These are phyloP conservation scores for Bombycilla garrulus DNA, from an alignment of 2,113 vertebrate genomes.

Conservation along the genomic window DNA sequence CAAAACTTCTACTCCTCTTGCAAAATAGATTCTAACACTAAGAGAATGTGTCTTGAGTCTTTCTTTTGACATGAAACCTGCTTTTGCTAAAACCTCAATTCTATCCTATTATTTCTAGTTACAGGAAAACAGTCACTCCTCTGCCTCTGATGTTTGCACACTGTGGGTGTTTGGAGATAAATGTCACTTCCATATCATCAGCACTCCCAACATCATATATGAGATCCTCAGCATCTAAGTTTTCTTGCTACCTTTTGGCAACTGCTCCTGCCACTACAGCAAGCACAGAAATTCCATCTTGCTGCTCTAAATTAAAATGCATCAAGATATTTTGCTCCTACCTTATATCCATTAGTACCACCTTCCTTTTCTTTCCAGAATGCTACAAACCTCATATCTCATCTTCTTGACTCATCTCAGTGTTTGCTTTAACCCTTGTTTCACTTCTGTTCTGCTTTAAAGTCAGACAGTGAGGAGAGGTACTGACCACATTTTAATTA, in stretches of 20 bases:
- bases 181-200: neutral
- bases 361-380: neutral
- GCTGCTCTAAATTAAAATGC: neutral
- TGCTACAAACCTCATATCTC: neutral
- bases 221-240: neutral
- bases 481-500: neutral
- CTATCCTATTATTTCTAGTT: neutral
- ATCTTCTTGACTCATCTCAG: neutral
- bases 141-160: neutral
- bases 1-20: neutral
- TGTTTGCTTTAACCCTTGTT: neutral
- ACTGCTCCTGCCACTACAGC: neutral
- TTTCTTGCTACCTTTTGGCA: neutral
- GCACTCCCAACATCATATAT: neutral
- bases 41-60: neutral
- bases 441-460: neutral
- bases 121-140: neutral
- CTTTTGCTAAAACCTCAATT: neutral
- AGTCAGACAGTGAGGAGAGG: neutral
- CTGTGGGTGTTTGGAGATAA: neutral
- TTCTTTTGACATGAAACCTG: neutral
- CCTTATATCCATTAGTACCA: neutral
- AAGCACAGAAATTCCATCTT: neutral
- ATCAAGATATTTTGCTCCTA: neutral
- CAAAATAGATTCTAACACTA: neutral